Evolutionary conservation across 2,888 invertebrate species (phyloP).

Genomic region (Drosophila neotestacea): DNA sequence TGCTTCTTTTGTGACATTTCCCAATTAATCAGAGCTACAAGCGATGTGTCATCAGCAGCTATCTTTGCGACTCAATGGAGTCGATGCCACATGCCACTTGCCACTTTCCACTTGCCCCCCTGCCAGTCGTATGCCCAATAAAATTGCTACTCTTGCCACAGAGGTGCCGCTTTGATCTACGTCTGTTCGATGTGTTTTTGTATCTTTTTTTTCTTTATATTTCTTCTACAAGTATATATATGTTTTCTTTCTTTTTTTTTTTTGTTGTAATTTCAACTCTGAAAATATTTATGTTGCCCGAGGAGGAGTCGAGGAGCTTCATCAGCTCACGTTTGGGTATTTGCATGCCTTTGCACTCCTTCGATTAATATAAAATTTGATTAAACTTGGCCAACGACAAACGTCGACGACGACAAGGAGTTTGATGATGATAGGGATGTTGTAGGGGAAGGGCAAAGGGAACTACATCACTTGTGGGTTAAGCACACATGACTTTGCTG

Average conservation of each 20-base stretch:
- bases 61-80: constrained; percentile 39
- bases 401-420: constrained; percentile 21
- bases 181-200: constrained; percentile 14
- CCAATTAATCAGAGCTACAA: constrained; percentile 55
- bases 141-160: constrained; percentile 50
- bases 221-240: constrained; percentile 5
- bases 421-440: background rate
- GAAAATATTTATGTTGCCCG: constrained; percentile 60
- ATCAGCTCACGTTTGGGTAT: constrained; percentile 63
- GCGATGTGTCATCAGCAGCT: constrained; percentile 46
- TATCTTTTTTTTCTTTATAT: constrained; percentile 9
- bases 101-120: background rate
- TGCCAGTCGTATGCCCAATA: constrained; percentile 17
- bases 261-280: constrained; percentile 53
- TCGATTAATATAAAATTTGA: constrained; percentile 80
- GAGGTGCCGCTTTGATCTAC: constrained; percentile 66
- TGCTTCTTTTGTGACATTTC: constrained; percentile 20
- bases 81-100: constrained; percentile 2
- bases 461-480: constrained; percentile 65
- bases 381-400: constrained; percentile 75
- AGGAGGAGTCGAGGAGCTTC: background rate
- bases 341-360: constrained; percentile 81
- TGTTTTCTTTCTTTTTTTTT: constrained; percentile 17
- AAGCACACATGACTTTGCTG: constrained; percentile 71
- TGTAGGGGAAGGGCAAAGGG: background rate